Base-by-base conservation (phyloP, 2,888 invertebrate species). In the Maniola hyperantus region DNA sequence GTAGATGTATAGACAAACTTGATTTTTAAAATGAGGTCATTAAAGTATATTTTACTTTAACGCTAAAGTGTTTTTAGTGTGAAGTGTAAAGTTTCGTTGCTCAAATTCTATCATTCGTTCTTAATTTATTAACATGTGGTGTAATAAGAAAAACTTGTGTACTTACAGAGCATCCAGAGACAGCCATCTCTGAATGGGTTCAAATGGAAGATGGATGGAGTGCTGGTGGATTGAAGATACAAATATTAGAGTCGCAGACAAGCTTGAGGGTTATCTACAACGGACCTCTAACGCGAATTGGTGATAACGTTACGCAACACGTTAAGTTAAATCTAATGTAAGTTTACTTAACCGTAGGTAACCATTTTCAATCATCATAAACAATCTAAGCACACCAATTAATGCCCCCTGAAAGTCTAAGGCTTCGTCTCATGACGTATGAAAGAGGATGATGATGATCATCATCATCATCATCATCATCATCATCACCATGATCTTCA, bases 261-360 rank as follows among this genome's bases (percentile, higher is more conserved):
- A 89, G 93, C 65, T 93, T 95, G 89, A 92, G 96, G 76, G 88
- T 97, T 18, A 83, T 94, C 39, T 97, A 93, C 81, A 96, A 95
- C 80, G 97, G 97, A 0, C 82, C 95, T n/a, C 81, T 96, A 55
- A 93, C 88, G 75, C 93, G 89, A 76, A 82, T 83, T 34, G 78
- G 82, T 10, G 83, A 88, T 57, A 79, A 78, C 33, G 74, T 75
- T 11, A 81, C 76, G 0, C 84, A 84, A 48, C 88, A 89, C 69
- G 87, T 85, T 1, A 86, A 84, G 59, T 78, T 95, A 57, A 95
- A 94, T 79, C 91, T 95, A 69, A 91, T 95, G 95, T 96, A 84
- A 92, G 94, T 81, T 44, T 54, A 39, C 13, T 36, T 15, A 48
- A 10, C 18, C 18, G 18, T 48, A 2, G n/a, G 0, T 5, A 8